phyloP scores from a whole-genome alignment of 2,113 vertebrate genomes.

The Rhinichthys klamathensis region DNA sequence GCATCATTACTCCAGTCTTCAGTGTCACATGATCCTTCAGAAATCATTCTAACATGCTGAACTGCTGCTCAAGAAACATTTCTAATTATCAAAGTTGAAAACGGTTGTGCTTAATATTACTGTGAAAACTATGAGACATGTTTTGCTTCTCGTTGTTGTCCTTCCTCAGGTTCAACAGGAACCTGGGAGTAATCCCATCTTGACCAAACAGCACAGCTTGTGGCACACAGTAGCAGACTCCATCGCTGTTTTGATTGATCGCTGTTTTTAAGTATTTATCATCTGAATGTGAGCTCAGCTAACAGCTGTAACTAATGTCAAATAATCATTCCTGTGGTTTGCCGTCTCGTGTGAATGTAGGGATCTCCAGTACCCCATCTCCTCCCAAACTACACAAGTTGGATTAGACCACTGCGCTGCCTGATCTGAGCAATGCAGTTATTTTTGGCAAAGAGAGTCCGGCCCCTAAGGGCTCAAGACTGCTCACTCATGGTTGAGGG shows the following conservation, averaged over 20 bases:
- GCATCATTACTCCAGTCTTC: background rate
- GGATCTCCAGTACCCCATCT: background rate
- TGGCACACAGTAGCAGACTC: background rate
- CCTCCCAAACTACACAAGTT: constrained; percentile 16
- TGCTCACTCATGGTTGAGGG: constrained; percentile 38
- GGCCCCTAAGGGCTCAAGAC: constrained; percentile 29
- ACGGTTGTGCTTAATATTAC: no score
- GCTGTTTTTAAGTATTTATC: background rate
- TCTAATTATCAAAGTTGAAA: background rate
- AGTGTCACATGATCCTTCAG: background rate
- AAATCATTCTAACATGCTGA: background rate
- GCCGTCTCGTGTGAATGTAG: background rate
- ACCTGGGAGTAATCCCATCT: constrained; percentile 11
- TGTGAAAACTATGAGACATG: background rate
- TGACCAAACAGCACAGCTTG: constrained; percentile 18
- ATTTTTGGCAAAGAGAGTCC: constrained; percentile 44
- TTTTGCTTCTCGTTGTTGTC: background rate
- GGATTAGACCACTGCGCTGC: constrained; percentile 48
- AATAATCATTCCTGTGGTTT: background rate
- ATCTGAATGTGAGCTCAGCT: constrained; percentile 16
- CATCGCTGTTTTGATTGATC: constrained; percentile 6
- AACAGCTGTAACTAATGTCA: constrained; percentile 15
- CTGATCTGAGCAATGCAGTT: constrained; percentile 41
- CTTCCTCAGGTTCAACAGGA: constrained; percentile 1
- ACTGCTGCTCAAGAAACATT: background rate